Base-by-base conservation (phyloP, 2,888 invertebrate species). In the Cheilosia vulpina region DNA sequence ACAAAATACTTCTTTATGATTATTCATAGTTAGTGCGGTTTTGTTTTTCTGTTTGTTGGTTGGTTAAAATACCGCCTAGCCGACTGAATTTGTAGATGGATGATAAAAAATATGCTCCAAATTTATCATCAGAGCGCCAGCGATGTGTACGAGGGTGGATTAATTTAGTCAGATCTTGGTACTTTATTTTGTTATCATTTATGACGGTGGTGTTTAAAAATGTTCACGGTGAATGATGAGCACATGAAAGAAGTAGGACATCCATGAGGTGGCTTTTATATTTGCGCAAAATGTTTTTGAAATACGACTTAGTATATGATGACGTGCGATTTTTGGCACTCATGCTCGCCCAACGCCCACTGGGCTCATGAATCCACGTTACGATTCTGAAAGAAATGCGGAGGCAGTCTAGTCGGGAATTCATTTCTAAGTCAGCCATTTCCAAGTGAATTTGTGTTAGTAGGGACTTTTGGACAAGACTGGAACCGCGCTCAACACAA, bases 41-140 rank as follows among this genome's bases (percentile, higher is more conserved):
- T 15, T 21, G 0, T 13, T 47, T 21, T 13, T 17, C 21, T 19
- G 11, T 17, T 27, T 27, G 6, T 5, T 27, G 1, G 15, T 13
- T 21, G 15, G n/a, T 43, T 41, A 21, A 68, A 38, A 19, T 34
- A 65, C 52, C 24, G 24, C 45, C 27, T 13, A 9, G 31, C 31
- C 53, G 27, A 53, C 24, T 53, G 3, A 17, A 27, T 66, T 52
- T 66, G 41, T 6, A 24, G 52, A 52, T 43, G 43, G 31, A 45
- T 45, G 31, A 68, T 45, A 55, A 19, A 38, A 65, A 38, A 47
- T 0, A 17, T 6, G 4, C 9, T 38, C n/a, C 2, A 41, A 21
- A 68, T 68, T 45, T 57, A 68, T 68, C 68, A 57, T 68, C 45
- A 31, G 27, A 68, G 55, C 68, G 55, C 68, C 68, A 31, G 43